A percentile compares a stretch with the other conserved stretches of the same genome.
Conservation (phyloP, 30 jellyfish, hydroid and myxozoan genomes). For the Rhopilema esculentum region DNA sequence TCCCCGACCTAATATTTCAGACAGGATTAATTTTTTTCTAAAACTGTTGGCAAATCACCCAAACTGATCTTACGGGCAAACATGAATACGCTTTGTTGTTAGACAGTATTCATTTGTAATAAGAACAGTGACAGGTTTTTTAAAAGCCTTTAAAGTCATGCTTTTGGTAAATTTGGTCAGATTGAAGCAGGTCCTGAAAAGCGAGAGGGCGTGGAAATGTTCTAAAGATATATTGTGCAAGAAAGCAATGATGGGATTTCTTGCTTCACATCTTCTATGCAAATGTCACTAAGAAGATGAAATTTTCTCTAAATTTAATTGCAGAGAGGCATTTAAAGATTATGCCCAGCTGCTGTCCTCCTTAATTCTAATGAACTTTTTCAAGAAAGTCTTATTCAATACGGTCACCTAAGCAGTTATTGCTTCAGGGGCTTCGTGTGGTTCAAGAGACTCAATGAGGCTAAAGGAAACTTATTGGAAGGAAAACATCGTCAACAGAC, state of each 20-base stretch:
- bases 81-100: not conserved
- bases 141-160: not conserved
- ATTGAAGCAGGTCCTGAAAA: not conserved
- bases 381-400: too few relatives aligned
- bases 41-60: not conserved
- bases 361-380: too few relatives aligned
- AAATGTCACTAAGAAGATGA: too few relatives aligned
- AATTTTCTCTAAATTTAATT: too few relatives aligned
- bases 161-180: not conserved
- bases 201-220: not conserved
- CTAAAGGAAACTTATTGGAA: too few relatives aligned
- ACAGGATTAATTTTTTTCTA: not conserved
- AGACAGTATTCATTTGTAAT: not conserved
- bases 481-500: too few relatives aligned
- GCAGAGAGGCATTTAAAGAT: too few relatives aligned
- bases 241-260: not conserved
- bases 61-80: not conserved
- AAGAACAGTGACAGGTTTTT: not conserved
- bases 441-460: too few relatives aligned
- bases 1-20: too few relatives aligned
- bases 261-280: not conserved
- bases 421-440: too few relatives aligned
- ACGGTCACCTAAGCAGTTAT: too few relatives aligned
- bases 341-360: too few relatives aligned
- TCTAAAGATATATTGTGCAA: not conserved